Conservation (phyloP, 2,888 invertebrate species). For the Trissonchulus sp. region DNA sequence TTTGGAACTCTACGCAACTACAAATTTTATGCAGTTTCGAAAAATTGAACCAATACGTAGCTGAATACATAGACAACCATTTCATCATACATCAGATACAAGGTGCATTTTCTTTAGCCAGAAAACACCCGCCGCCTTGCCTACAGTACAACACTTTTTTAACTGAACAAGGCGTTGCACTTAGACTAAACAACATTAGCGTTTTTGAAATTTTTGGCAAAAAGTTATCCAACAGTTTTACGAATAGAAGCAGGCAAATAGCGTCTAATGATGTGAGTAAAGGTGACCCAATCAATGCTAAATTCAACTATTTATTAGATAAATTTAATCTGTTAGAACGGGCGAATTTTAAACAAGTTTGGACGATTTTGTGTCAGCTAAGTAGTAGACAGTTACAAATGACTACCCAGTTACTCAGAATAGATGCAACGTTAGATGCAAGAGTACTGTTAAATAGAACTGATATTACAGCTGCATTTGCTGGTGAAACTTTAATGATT, state of each 20-base stretch:
- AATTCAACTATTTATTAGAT: too few species aligned
- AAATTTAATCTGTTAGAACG: too few species aligned
- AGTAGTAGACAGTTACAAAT: too few species aligned
- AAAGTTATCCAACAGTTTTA: too few species aligned
- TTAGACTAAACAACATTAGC: too few species aligned
- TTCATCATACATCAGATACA: not conserved
- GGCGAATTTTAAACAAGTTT: too few species aligned
- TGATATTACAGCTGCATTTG: not conserved
- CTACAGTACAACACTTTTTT: not conserved
- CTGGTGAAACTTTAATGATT: not conserved
- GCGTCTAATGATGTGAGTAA: too few species aligned
- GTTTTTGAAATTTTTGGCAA: too few species aligned
- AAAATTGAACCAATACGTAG: not conserved
- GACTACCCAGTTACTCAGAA: too few species aligned
- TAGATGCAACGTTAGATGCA: not conserved
- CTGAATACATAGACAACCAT: not conserved
- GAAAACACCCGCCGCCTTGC: not conserved
- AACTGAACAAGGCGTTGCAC: not conserved
- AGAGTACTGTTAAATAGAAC: not conserved
- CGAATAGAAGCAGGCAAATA: too few species aligned
- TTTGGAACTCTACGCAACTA: not conserved
- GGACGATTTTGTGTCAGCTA: too few species aligned
- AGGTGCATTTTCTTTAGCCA: not conserved
- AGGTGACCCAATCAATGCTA: too few species aligned
- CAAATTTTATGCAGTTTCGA: not conserved